Conservation (phyloP, 35 echinoderm and acorn worm genomes). For the Diadema setosum region DNA sequence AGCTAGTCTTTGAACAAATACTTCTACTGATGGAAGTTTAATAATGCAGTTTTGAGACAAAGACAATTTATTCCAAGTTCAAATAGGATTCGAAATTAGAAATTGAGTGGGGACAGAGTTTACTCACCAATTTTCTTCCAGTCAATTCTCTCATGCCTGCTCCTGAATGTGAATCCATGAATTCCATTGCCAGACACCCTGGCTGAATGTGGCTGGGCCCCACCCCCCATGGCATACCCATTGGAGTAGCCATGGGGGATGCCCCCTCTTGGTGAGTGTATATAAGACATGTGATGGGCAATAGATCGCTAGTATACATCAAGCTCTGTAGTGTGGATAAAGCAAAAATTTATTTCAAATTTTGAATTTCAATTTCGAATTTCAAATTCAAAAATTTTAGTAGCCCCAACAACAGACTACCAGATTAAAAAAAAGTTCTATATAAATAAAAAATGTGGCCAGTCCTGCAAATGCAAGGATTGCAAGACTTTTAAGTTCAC, state of each 20-base stretch:
- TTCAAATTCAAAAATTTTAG: too few species aligned
- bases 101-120: neutral
- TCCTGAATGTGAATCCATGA: slow-evolving; percentile 45
- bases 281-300: slow-evolving; percentile 32
- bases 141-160: slow-evolving; percentile 77
- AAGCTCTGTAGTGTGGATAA: too few species aligned
- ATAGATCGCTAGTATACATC: too few species aligned
- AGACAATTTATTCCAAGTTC: neutral
- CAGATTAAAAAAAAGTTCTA: too few species aligned
- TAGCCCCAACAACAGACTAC: too few species aligned
- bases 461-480: too few species aligned
- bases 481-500: too few species aligned
- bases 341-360: too few species aligned
- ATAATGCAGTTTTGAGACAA: neutral
- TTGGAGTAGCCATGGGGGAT: slow-evolving; percentile 26
- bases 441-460: too few species aligned
- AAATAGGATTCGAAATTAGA: neutral
- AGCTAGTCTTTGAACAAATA: neutral
- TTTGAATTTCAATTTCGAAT: too few species aligned
- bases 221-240: neutral
- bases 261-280: neutral
- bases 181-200: neutral
- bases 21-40: neutral
- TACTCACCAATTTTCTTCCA: slow-evolving; percentile 85
- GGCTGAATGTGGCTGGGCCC: neutral